Evolutionary conservation across 2,113 vertebrate genomes (phyloP).

Genomic region (Tachysurus fulvidraco): DNA sequence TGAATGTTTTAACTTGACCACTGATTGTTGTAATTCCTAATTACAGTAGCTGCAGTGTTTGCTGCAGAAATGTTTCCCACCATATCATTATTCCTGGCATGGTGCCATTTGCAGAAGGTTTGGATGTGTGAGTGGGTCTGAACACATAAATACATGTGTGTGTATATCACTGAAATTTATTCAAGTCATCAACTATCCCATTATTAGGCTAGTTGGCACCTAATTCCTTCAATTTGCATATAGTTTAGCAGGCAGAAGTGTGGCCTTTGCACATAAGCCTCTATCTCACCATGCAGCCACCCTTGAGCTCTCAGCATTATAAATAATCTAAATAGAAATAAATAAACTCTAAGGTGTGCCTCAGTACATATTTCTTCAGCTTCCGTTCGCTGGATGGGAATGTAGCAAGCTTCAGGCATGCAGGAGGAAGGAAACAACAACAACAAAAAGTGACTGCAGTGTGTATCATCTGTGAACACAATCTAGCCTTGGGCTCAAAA

Average conservation of each 20-base stretch:
- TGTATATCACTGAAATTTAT: conserved; percentile 63
- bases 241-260: conserved; percentile 55
- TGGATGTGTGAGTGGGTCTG: conserved; percentile 26
- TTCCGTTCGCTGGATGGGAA: conserved; percentile 14
- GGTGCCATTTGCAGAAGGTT: conserved; percentile 16
- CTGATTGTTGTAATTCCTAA: too few relatives aligned
- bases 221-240: conserved; percentile 63
- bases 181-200: conserved; percentile 61
- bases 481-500: conserved; percentile 21
- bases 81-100: conserved; percentile 16
- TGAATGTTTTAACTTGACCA: background rate
- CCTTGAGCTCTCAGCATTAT: conserved; percentile 41
- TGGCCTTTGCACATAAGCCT: conserved; percentile 12
- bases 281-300: conserved; percentile 62
- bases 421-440: conserved; percentile 7
- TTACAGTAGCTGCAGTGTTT: background rate
- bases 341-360: conserved; percentile 42
- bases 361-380: conserved; percentile 46
- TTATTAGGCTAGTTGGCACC: conserved; percentile 61
- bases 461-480: conserved; percentile 18
- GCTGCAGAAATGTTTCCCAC: background rate
- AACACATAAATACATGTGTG: conserved; percentile 36
- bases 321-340: conserved; percentile 54
- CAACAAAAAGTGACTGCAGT: conserved; percentile 21
- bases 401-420: conserved; percentile 34